phyloP scores from a whole-genome alignment of 2,888 invertebrate genomes.

The Hyles lineata region DNA sequence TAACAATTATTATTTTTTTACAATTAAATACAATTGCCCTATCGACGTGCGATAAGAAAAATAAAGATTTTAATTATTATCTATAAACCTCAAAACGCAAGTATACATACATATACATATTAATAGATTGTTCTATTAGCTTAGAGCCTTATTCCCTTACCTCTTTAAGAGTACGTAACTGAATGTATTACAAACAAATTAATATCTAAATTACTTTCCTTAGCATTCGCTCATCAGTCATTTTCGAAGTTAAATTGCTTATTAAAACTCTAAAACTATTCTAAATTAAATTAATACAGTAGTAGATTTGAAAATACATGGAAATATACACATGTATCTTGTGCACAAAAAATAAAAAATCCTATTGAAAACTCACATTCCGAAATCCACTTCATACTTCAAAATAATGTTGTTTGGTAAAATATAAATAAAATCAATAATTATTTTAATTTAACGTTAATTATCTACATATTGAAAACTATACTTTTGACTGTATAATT shows the following conservation, averaged over 20 bases:
- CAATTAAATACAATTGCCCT: slow-evolving; percentile 21
- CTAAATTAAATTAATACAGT: slow-evolving; percentile 14
- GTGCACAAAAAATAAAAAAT: not conserved
- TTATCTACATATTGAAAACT: too few species aligned
- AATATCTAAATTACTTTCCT: slow-evolving; percentile 26
- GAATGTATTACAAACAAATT: slow-evolving; percentile 28
- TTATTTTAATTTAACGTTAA: too few species aligned
- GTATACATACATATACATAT: slow-evolving; percentile 26
- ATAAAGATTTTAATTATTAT: slow-evolving; percentile 8
- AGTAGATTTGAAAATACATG: slow-evolving; percentile 10
- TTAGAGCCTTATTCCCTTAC: slow-evolving; percentile 42
- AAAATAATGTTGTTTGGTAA: too few species aligned
- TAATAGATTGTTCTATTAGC: slow-evolving; percentile 34
- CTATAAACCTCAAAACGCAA: slow-evolving; percentile 8
- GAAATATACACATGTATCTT: not conserved
- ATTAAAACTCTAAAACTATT: slow-evolving; percentile 22
- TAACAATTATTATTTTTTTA: slow-evolving; percentile 24
- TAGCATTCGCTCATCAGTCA: slow-evolving; percentile 30
- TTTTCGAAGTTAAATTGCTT: slow-evolving; percentile 29
- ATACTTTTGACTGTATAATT: too few species aligned
- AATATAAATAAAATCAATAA: too few species aligned
- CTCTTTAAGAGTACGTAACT: slow-evolving; percentile 43
- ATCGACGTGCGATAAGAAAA: slow-evolving; percentile 19
- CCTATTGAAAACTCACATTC: not conserved
- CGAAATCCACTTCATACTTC: not conserved